These are phyloP conservation scores for Huso huso DNA, from an alignment of 2,797 vertebrate genomes.

Conservation along the genomic window DNA sequence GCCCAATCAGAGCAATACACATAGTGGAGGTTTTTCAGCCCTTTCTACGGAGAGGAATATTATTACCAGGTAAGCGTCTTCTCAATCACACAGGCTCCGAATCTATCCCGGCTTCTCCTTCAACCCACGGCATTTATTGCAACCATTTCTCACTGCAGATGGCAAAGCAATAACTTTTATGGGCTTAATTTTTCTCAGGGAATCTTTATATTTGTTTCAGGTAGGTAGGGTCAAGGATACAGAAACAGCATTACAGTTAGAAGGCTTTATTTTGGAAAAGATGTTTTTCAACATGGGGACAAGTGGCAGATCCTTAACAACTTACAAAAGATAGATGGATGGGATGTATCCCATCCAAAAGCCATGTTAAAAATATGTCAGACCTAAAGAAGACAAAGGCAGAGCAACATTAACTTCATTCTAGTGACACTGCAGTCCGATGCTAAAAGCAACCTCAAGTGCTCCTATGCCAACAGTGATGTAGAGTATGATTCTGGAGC, in stretches of 20 bases:
- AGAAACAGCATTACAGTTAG: constrained; percentile 5
- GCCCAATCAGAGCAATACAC: constrained; percentile 2
- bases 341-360: too few relatives aligned
- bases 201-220: constrained; percentile 17
- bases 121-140: constrained; percentile 31
- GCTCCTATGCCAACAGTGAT: too few relatives aligned
- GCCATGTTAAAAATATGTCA: too few relatives aligned
- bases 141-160: constrained; percentile 29
- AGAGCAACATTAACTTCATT: too few relatives aligned
- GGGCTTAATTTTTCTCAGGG: constrained; percentile 8
- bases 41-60: constrained; percentile 33
- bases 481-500: too few relatives aligned
- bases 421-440: too few relatives aligned
- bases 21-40: constrained; percentile 22
- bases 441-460: too few relatives aligned
- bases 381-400: too few relatives aligned
- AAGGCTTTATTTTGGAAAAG: constrained; percentile 6
- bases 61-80: constrained; percentile 39
- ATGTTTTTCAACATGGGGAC: too few relatives aligned
- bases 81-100: constrained; percentile 29
- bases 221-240: constrained; percentile 10
- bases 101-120: constrained; percentile 28
- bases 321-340: too few relatives aligned
- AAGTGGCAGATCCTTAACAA: too few relatives aligned
- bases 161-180: constrained; percentile 17